These are phyloP conservation scores for Cynodonichthys magdalenae DNA, from an alignment of 2,797 vertebrate species.

Conservation along the genomic window DNA sequence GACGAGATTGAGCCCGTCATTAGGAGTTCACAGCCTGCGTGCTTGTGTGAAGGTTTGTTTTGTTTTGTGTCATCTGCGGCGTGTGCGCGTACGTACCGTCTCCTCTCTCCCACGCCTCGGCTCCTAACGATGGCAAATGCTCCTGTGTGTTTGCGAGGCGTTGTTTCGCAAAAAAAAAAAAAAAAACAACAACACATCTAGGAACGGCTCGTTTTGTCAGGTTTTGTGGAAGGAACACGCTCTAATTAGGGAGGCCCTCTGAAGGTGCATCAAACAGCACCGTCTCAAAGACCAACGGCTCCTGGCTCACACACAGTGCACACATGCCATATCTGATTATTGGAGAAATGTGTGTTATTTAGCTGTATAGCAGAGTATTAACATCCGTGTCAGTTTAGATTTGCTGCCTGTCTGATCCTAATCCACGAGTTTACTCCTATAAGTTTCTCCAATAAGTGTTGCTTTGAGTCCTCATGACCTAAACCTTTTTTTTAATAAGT, in stretches of 20 bases:
- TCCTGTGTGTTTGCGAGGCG: slow-evolving; percentile 74
- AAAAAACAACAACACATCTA: slow-evolving; percentile 77
- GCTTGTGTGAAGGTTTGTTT: slow-evolving; percentile 78
- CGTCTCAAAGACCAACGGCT: slow-evolving; percentile 75
- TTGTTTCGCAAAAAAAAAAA: slow-evolving; percentile 65
- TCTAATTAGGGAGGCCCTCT: slow-evolving; percentile 83
- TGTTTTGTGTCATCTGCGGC: slow-evolving; percentile 69
- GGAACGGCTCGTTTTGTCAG: slow-evolving; percentile 74
- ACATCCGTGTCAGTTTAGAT: slow-evolving; percentile 76
- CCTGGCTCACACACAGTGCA: slow-evolving; percentile 62
- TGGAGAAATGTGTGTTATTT: slow-evolving; percentile 71
- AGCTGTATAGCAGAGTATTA: slow-evolving; percentile 70
- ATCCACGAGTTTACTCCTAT: slow-evolving; percentile 43
- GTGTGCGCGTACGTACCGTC: slow-evolving; percentile 45
- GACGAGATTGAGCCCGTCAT: slow-evolving; percentile 80
- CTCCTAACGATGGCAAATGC: slow-evolving; percentile 79
- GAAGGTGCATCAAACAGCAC: slow-evolving; percentile 76
- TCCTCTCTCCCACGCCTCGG: slow-evolving; percentile 74
- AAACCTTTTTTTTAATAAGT: slow-evolving; percentile 44
- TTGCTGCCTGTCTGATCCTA: slow-evolving; percentile 67
- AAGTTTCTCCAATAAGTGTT: slow-evolving; percentile 57
- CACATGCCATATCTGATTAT: slow-evolving; percentile 77
- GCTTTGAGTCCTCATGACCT: slow-evolving; percentile 62
- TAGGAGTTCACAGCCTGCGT: slow-evolving; percentile 72
- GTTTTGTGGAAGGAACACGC: slow-evolving; percentile 71